These are phyloP conservation scores for Pimephales promelas DNA, from an alignment of 2,113 vertebrate species.

Conservation along the genomic window DNA sequence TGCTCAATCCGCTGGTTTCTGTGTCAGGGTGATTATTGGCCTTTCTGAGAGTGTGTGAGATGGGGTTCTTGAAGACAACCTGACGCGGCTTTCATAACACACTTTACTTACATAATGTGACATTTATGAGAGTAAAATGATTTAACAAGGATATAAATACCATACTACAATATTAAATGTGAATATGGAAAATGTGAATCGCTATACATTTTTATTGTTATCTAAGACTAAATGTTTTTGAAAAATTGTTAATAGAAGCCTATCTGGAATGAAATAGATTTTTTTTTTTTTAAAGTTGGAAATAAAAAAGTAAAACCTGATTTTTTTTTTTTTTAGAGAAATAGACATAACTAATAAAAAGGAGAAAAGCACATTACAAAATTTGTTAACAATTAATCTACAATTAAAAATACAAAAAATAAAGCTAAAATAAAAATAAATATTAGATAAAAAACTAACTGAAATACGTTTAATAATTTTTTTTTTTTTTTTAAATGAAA, in stretches of 20 bases:
- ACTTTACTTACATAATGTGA: neutral
- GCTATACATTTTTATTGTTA: neutral
- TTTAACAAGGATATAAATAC: neutral
- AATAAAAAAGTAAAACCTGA: neutral
- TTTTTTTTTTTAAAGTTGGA: neutral
- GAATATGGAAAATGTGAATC: neutral
- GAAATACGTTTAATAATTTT: too few relatives aligned
- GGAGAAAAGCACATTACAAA: neutral
- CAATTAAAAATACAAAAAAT: neutral
- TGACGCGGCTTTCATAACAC: neutral
- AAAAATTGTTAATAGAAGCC: too few relatives aligned
- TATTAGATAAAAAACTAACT: neutral
- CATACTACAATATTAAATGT: neutral
- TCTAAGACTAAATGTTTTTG: too few relatives aligned
- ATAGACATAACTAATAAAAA: neutral
- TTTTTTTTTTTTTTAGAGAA: neutral
- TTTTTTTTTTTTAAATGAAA: too few relatives aligned
- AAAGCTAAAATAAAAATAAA: neutral
- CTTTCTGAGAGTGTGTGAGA: neutral
- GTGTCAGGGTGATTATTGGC: neutral
- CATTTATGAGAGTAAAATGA: neutral
- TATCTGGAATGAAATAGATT: neutral
- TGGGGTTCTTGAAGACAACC: neutral
- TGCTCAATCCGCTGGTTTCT: neutral
- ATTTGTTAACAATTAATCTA: neutral